Evolutionary conservation across 2,888 invertebrate species (phyloP).

Genomic region (Leucophenga montana): DNA sequence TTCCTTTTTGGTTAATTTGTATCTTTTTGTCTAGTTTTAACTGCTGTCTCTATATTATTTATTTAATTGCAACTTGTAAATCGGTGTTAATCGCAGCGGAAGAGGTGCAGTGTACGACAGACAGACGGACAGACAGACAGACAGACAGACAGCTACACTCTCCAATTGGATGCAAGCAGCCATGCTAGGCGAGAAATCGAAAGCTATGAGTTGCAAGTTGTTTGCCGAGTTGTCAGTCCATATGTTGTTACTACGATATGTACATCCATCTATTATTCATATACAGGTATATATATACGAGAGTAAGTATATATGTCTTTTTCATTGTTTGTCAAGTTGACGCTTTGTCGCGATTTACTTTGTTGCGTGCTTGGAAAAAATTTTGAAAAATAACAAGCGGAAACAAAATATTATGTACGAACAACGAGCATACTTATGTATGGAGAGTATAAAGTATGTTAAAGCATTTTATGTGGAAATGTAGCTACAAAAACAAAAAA

Average conservation of each 20-base stretch:
- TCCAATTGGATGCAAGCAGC: conserved; percentile 61
- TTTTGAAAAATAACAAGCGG: conserved; percentile 35
- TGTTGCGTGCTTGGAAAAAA: conserved; percentile 31
- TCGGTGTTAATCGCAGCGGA: too few species aligned
- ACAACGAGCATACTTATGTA: neutral
- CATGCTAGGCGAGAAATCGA: conserved; percentile 11
- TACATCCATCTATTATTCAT: too few species aligned
- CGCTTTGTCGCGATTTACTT: conserved; percentile 54
- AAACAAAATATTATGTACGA: conserved; percentile 43
- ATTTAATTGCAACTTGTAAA: too few species aligned
- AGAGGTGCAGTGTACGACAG: neutral
- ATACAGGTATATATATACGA: too few species aligned
- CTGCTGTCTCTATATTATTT: neutral
- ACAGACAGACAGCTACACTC: conserved; percentile 19
- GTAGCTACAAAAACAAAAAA: too few species aligned
- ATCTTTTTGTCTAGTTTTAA: neutral
- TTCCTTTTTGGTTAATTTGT: neutral
- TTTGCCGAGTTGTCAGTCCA: conserved; percentile 2
- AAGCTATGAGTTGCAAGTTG: neutral
- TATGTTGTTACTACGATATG: too few species aligned
- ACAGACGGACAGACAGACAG: conserved; percentile 4
- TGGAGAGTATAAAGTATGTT: neutral
- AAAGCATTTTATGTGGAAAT: too few species aligned
- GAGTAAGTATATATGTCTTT: conserved; percentile 5
- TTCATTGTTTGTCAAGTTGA: conserved; percentile 39